Evolutionary conservation across 2,888 invertebrate species (phyloP), one percentile per base, ranked within the genome.

Genomic region (Pristionchus entomophagus): DNA sequence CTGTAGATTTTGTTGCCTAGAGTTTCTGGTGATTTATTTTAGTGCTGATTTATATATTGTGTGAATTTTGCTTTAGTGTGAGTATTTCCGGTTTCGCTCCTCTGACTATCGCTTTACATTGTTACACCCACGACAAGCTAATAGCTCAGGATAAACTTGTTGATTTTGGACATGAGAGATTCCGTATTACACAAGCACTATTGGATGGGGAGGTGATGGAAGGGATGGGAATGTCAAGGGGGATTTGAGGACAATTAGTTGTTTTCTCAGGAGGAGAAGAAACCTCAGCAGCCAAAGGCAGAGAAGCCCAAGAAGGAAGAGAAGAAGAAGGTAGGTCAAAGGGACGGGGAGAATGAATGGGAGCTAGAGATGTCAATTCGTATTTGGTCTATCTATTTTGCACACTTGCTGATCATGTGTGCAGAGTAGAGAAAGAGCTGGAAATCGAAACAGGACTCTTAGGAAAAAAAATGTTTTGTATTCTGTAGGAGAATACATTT

Each of bases 221-320:
- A 19, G 5, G 38, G 22, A 19, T 69, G n/a, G 62, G 19, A 38
- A 69, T 69, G 22, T 12, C 4, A 0, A 19, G 6, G 14, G 29
- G 35, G 19, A 65, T 65, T 35, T 69, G 69, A 38, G 35, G 1
- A 22, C 56, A 38, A 69, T n/a, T 62, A 38, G 69, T 38, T 81
- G 56, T 81, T 81, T n/a, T n/a, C n/a, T 4, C 81, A 81, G 81
- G 81, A 81, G 56, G 81, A 81, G 56, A 81, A 81, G 81, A 51
- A 81, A 56, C 53, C 81, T 6, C 53, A 81, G 62, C 59, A 83
- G 83, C 51, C 22, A n/a, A 35, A 62, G 62, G 62, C 38, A 22
- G 45, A 83, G 45, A 83, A 83, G 83, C 45, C 32, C 59, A 83
- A 83, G 83, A 83, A 83, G 83, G 83, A 62, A 22, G 59, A 62